Evolutionary conservation across 2,113 vertebrate species (phyloP), one percentile per base, ranked within the genome.

Genomic region (Cyphomyrus discorhynchus): DNA sequence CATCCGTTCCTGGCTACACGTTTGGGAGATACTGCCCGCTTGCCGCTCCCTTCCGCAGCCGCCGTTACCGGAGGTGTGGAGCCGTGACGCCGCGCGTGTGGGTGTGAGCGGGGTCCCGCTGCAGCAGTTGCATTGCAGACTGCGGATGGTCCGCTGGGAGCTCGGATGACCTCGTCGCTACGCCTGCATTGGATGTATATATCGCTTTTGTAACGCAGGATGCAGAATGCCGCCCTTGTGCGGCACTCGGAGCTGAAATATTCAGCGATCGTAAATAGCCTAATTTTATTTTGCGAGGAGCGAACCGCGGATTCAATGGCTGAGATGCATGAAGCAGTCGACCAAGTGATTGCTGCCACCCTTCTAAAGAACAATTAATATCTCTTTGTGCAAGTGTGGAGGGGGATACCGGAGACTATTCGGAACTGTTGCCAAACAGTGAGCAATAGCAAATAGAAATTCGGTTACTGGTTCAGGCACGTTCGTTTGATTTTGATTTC

Each of bases 81-180:
- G 90, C 87, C 66, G 90, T 94, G 94, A 94, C 93, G 93, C 77
- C 31, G 80, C 19, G 70, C 82, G 1, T 42, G 93, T 92, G 95
- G 93, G 94, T 95, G 95, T 94, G 93, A 95, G 95, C 91, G 92
- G 93, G 89, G 42, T 91, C 39, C 46, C 0, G 90, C 91, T 2
- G 89, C 90, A 93, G 93, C 95, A 91, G 96, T 96, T 74, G 49
- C 88, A 89, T 31, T 89, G 88, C 88, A 56, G 88, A 95, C 91
- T 95, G 95, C 96, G 93, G 95, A 92, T 94, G 53, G 83, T 83
- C 70, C 31, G 24, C n/a, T 10, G 82, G 84, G 56, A 31, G 35
- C 45, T 21, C 27, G 11, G 9, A 66, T 66, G 42, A 50, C 19
- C 47, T 52, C 46, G 66, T 89, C 47, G n/a, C 50, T 46, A 42